Evolutionary conservation across 2,797 vertebrate species (phyloP), one percentile per base, ranked within the genome.

Genomic region (Poecilia picta): DNA sequence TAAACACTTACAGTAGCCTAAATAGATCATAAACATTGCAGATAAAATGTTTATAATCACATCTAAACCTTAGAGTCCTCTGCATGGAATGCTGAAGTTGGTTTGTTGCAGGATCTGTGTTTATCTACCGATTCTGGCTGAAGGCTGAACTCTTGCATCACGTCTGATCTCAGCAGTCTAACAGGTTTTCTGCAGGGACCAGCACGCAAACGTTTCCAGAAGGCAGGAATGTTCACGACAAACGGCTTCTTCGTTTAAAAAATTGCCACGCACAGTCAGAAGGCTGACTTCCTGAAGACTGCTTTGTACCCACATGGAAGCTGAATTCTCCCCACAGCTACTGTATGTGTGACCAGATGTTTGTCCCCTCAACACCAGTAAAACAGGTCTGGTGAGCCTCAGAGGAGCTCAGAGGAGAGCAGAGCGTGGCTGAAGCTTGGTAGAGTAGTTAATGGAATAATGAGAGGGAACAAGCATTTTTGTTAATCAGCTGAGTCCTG

Each of bases 351-450:
- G 77, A 73, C 47, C 55, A 59, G 71, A 57, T 46, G 43, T 0
- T 47, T 2, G 31, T 75, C 36, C 73, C 13, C 39, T 45, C n/a
- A 51, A 18, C 55, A 76, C 28, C 11, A 64, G 68, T 31, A 64
- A 16, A 81, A 76, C 74, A 18, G 45, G 79, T 62, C 51, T 13
- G 25, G 25, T 1, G 41, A 71, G 41, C 57, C 13, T 62, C 57
- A 62, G n/a, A 11, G 55, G 11, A 4, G 55, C 55, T 59, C 57
- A 59, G n/a, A 12, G 55, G 12, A 4, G 55, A 12, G 12, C n/a
- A 57, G 12, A 28, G 55, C n/a, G 1, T 4, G 1, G 15, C 46
- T 47, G 15, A 8, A 51, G 49, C 49, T 57, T n/a, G 28, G 12
- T 59, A 31, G 57, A 31, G 28, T 13, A 13, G 28, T 59, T 12